phyloP scores from a whole-genome alignment of 2,888 invertebrate species.

The Scaptomyza reducta region DNA sequence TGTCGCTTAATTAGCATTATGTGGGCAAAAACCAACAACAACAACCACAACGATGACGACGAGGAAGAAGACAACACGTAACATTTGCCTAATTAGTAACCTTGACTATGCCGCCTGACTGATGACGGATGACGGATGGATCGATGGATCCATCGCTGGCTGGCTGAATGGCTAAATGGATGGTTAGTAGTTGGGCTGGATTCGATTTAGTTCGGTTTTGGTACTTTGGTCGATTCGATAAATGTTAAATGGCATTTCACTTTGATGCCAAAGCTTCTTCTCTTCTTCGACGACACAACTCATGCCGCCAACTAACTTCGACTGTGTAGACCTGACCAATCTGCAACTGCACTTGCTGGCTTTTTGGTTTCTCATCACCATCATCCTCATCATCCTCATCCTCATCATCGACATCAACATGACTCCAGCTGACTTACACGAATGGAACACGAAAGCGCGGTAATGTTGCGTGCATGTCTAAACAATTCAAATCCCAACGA shows the following conservation, averaged over 20 bases:
- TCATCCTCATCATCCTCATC: slow-evolving; percentile 8
- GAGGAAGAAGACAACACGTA: slow-evolving; percentile 18
- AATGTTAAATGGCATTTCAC: slow-evolving; percentile 54
- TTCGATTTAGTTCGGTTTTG: slow-evolving; percentile 9
- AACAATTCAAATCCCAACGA: slow-evolving; percentile 64
- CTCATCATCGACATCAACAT: slow-evolving; percentile 2
- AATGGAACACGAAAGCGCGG: slow-evolving; percentile 51
- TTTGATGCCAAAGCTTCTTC: slow-evolving; percentile 37
- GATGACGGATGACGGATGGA: slow-evolving; percentile 41
- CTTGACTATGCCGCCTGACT: slow-evolving; percentile 60
- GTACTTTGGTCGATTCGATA: slow-evolving; percentile 14
- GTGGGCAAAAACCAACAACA: slow-evolving; percentile 25
- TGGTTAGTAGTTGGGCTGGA: slow-evolving; percentile 15
- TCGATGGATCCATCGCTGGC: slow-evolving; percentile 20
- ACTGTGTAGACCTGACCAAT: slow-evolving; percentile 8
- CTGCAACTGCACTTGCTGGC: slow-evolving; percentile 8
- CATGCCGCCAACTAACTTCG: slow-evolving; percentile 23
- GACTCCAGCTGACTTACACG: slow-evolving; percentile 48
- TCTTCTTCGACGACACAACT: slow-evolving; percentile 39
- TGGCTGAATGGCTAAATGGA: slow-evolving; percentile 1
- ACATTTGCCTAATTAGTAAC: slow-evolving; percentile 73
- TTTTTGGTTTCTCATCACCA: slow-evolving; percentile 41
- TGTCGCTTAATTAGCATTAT: slow-evolving; percentile 74
- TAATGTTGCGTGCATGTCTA: slow-evolving; percentile 76
- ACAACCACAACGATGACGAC: no score